phyloP scores from a whole-genome alignment of 30 jellyfish, hydroid and myxozoan genomes.

The Hydractinia echinata region DNA sequence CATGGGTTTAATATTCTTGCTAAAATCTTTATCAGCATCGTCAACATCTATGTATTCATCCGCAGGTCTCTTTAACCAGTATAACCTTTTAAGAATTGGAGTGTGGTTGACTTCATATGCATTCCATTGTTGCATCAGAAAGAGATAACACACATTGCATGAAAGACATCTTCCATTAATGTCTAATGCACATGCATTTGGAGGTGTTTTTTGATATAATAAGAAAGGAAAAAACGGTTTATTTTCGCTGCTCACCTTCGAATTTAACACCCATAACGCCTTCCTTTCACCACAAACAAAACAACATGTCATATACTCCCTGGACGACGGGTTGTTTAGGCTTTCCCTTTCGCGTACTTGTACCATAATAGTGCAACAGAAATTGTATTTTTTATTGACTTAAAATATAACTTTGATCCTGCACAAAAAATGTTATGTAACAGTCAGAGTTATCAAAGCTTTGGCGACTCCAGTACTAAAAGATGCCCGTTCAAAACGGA shows the following conservation, averaged over 20 bases:
- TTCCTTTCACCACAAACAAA: slow-evolving; percentile 61
- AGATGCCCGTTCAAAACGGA: too few relatives aligned
- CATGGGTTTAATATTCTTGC: too few relatives aligned
- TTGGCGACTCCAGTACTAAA: too few relatives aligned
- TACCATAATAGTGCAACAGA: too few relatives aligned
- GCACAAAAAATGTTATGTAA: too few relatives aligned
- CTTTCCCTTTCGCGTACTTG: too few relatives aligned
- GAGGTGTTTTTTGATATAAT: slow-evolving; percentile 58
- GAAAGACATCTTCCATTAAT: slow-evolving; percentile 37
- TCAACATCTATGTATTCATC: background rate
- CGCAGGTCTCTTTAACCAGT: slow-evolving; percentile 50
- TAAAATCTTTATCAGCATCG: slow-evolving; percentile 11
- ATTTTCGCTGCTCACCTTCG: slow-evolving; percentile 38
- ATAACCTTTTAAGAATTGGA: slow-evolving; percentile 55
- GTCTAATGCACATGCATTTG: slow-evolving; percentile 12
- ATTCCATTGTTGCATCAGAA: slow-evolving; percentile 82
- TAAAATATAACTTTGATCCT: too few relatives aligned
- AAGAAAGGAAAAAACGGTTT: slow-evolving; percentile 78
- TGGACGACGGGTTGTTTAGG: too few relatives aligned
- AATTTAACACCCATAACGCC: slow-evolving; percentile 60
- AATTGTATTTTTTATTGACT: too few relatives aligned
- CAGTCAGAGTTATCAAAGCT: too few relatives aligned
- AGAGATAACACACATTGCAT: slow-evolving; percentile 74
- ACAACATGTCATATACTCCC: slow-evolving; percentile 17
- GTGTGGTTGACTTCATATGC: slow-evolving; percentile 59